A percentile compares a stretch with the other conserved stretches of the same genome.
Conservation (phyloP, 2,113 vertebrate genomes). For the Ictalurus furcatus region DNA sequence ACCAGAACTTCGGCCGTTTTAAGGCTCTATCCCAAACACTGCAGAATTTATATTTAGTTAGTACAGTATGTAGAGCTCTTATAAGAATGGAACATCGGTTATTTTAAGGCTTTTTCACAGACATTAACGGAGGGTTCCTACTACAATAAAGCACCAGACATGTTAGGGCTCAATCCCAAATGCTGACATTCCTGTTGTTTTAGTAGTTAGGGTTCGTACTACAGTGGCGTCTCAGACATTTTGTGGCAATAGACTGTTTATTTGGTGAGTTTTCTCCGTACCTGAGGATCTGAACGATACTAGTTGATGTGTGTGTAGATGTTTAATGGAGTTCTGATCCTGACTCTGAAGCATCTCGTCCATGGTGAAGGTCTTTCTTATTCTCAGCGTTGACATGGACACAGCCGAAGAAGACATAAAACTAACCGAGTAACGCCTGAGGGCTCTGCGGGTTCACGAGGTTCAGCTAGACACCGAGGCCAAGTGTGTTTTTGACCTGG, state of each 20-base stretch:
- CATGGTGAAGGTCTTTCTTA: slow-evolving; percentile 4
- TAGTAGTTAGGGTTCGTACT: background rate
- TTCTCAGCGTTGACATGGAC: background rate
- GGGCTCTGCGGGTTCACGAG: background rate
- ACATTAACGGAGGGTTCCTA: background rate
- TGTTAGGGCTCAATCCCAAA: background rate
- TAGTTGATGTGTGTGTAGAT: background rate
- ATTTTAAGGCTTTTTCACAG: background rate
- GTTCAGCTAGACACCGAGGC: slow-evolving; percentile 7
- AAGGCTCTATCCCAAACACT: background rate
- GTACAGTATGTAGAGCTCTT: background rate
- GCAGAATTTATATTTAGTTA: background rate
- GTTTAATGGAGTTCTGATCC: background rate
- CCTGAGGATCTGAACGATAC: background rate
- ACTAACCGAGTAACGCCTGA: slow-evolving; percentile 5
- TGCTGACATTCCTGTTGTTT: background rate
- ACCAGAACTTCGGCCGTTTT: background rate
- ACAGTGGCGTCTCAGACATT: background rate
- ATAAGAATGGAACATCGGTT: background rate
- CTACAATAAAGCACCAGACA: background rate
- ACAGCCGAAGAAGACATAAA: slow-evolving; percentile 5
- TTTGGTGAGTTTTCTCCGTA: background rate
- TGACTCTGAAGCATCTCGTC: background rate
- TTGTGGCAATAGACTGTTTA: background rate
- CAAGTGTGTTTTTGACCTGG: slow-evolving; percentile 17